These are phyloP conservation scores for Gryon sp. DNA, from an alignment of 1,140 invertebrate species.

Conservation along the genomic window DNA sequence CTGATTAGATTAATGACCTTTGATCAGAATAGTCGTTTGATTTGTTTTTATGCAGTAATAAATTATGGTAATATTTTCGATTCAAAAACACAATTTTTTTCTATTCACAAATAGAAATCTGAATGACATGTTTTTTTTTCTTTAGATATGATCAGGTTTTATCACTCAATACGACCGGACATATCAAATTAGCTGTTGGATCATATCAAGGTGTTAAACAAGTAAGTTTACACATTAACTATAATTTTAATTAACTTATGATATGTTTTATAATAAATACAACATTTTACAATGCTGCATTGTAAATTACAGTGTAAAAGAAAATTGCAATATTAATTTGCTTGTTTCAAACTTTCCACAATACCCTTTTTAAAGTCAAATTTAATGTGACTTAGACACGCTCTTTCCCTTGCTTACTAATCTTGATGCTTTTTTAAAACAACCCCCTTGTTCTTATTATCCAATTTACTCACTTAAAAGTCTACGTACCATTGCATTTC, in stretches of 20 bases:
- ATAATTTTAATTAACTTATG: conserved; percentile 1
- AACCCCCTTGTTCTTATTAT: no score
- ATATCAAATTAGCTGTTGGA: conserved; percentile 48
- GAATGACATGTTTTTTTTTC: conserved; percentile 6
- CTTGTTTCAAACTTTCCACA: no score
- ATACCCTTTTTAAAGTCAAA: no score
- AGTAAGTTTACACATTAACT: conserved; percentile 36
- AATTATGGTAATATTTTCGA: conserved; percentile 1
- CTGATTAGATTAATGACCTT: conserved; percentile 23
- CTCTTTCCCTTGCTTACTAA: no score
- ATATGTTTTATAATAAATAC: conserved; percentile 3
- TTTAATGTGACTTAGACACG: no score
- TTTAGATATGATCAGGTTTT: conserved; percentile 58
- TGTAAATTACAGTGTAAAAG: conserved; percentile 1
- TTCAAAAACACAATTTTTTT: conserved; percentile 1
- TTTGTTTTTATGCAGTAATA: neutral
- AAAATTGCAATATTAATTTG: no score
- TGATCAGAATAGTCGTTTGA: no score
- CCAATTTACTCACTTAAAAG: no score
- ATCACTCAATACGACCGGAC: conserved; percentile 52
- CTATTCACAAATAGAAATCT: neutral
- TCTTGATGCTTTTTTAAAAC: no score
- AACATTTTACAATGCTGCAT: neutral
- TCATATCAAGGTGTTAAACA: conserved; percentile 47
- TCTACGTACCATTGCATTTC: no score